phyloP scores from a whole-genome alignment of 2,888 invertebrate species.

The Caenorhabditis becei region DNA sequence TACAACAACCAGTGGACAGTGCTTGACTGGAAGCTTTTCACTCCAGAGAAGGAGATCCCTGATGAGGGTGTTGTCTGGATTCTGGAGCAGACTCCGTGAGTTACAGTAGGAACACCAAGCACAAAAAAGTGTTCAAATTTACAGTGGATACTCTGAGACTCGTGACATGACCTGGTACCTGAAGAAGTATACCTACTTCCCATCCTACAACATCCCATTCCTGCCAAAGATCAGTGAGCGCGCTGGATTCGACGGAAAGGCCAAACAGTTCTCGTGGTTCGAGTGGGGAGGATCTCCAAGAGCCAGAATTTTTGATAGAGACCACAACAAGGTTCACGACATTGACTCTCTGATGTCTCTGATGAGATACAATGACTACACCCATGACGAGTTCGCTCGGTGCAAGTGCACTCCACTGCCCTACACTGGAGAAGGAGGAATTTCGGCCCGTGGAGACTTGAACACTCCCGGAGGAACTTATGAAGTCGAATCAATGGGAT shows the following conservation, averaged over 20 bases:
- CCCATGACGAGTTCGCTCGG: conserved; percentile 86
- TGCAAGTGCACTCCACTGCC: conserved; percentile 85
- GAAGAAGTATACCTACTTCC: conserved; percentile 86
- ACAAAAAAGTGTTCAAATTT: too few species aligned
- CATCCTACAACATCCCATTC: conserved; percentile 87
- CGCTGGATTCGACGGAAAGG: conserved; percentile 85
- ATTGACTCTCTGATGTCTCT: conserved; percentile 85
- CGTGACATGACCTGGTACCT: conserved; percentile 81
- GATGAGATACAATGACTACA: conserved; percentile 87
- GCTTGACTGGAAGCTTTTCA: conserved; percentile 86
- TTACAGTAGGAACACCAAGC: too few species aligned
- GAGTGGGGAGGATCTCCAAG: conserved; percentile 85
- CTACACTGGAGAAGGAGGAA: conserved; percentile 87
- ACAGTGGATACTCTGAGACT: conserved; percentile 72
- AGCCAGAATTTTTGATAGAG: conserved; percentile 82
- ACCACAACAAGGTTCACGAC: conserved; percentile 85
- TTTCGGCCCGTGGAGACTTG: conserved; percentile 87
- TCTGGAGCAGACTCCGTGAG: conserved; percentile 87
- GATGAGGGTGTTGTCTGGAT: conserved; percentile 86
- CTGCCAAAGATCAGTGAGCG: conserved; percentile 86
- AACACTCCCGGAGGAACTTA: conserved; percentile 87
- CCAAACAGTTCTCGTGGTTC: conserved; percentile 83
- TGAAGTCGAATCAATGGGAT: conserved; percentile 86
- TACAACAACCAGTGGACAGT: conserved; percentile 87
- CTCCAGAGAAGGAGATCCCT: conserved; percentile 82